Percentiles rank a stretch among this genome's conserved stretches.
These are phyloP conservation scores for Euborellia annulipes DNA, from an alignment of 1,140 invertebrate species.

Conservation along the genomic window DNA sequence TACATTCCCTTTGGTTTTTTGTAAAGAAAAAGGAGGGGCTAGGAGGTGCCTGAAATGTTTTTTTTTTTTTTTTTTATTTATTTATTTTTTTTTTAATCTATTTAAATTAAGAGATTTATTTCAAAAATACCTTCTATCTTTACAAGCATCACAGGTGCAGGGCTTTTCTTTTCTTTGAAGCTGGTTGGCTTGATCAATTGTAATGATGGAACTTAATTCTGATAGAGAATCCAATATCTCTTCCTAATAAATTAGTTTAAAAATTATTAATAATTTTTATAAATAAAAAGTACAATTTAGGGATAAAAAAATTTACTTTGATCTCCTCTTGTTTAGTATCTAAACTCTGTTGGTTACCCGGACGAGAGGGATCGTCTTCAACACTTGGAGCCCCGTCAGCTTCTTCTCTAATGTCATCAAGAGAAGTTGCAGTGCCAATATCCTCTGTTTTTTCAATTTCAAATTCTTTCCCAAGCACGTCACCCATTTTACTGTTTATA, in stretches of 20 bases:
- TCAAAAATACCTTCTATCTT: constrained; percentile 21
- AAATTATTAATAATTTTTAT: not conserved
- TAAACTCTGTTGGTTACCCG: no score
- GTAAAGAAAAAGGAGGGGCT: no score
- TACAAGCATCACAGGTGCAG: constrained; percentile 23
- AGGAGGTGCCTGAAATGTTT: no score
- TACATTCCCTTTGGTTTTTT: no score
- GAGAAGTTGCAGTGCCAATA: constrained; percentile 8
- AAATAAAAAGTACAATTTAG: not conserved
- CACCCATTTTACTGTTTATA: constrained; percentile 21
- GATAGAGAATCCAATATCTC: constrained; percentile 8
- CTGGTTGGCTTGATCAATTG: constrained; percentile 7
- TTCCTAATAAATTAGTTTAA: not conserved
- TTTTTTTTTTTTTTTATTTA: no score
- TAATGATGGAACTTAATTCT: constrained; percentile 11
- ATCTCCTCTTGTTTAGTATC: no score
- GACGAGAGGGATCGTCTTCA: constrained; percentile 6
- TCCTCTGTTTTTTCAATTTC: constrained; percentile 17
- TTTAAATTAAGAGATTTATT: not conserved
- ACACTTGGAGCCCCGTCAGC: constrained; percentile 11
- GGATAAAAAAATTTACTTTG: no score
- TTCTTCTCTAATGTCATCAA: constrained; percentile 12
- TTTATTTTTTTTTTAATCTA: constrained; percentile 1
- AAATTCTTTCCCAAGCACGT: constrained; percentile 23
- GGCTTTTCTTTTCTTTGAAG: constrained; percentile 12